Percentiles rank a stretch among this genome's conserved stretches.
These are phyloP conservation scores for Volucella bombylans DNA, from an alignment of 2,888 invertebrate genomes.

Conservation along the genomic window DNA sequence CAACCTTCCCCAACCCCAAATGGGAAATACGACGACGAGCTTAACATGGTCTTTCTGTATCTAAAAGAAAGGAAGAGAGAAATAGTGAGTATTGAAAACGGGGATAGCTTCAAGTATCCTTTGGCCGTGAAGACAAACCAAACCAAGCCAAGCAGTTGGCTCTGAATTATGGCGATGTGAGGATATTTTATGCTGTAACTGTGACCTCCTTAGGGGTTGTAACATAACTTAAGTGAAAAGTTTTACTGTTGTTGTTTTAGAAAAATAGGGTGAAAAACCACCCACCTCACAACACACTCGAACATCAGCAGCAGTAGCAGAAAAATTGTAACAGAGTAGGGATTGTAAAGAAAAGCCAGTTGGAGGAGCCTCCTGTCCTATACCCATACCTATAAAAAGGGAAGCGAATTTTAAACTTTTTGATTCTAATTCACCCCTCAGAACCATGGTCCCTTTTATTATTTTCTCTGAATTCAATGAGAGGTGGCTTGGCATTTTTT, in stretches of 20 bases:
- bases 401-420: constrained; percentile 49
- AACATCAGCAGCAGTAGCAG: constrained; percentile 5
- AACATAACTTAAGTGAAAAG: constrained; percentile 73
- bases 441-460: constrained; percentile 28
- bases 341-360: constrained; percentile 13
- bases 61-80: too few relatives aligned
- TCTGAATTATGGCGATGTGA: constrained; percentile 67
- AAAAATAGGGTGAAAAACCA: constrained; percentile 5
- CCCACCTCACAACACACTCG: neutral
- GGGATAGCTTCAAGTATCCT: constrained; percentile 32
- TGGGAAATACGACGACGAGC: constrained; percentile 41
- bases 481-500: constrained; percentile 24
- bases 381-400: neutral
- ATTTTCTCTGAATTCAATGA: constrained; percentile 35
- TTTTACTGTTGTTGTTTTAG: constrained; percentile 64
- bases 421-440: neutral
- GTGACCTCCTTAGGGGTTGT: constrained; percentile 72
- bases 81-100: constrained; percentile 61
- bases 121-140: constrained; percentile 61
- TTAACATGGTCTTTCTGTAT: constrained; percentile 27
- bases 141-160: constrained; percentile 47
- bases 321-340: neutral
- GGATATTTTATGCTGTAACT: constrained; percentile 72
- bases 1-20: constrained; percentile 6
- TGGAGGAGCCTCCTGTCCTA: constrained; percentile 14